Evolutionary conservation across 23 tunicate genomes (phyloP), one percentile per base, ranked within the genome.

Genomic region (Ciona savignyi): DNA sequence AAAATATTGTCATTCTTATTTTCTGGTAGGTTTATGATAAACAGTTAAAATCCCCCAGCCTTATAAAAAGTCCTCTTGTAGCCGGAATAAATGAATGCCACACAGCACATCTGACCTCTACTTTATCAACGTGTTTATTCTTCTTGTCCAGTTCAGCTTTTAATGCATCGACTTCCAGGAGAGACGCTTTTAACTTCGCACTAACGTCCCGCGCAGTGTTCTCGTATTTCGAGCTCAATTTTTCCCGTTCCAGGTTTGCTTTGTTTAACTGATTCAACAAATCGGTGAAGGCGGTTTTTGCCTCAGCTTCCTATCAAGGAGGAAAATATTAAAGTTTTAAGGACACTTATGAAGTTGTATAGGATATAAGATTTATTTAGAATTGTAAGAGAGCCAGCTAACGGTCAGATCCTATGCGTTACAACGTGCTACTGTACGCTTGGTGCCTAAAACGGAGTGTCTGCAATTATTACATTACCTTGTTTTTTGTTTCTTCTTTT

Each of bases 161-260:
- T 77, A 86, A 11, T 34, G 70, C 75, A 1, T 82, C 32, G 25
- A 87, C 60, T 81, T 87, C 86, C 4, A 62, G 70, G 21, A 32
- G 26, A 27, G 82, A 68, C 9, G 66, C 34, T 25, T 72, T 63
- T 6, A 81, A 30, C 33, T 81, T 87, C 26, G 60, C 34, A 23
- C 74, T 35, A 0, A 66, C 35, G 64, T 87, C 86, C 51, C 51
- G 62, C 72, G 77, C 63, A 4, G 61, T 32, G 25, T 62, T 22
- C 42, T 81, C 77, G 60, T 81, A 68, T 29, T 35, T 33, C 42
- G 56, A 25, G 33, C 62, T 26, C 27, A 29, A 34, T 26, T 63
- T 42, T 21, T 86, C 85, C 27, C 60, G 75, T 62, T 86, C 93
- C 1, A 64, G 74, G 23, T 60, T 66, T 6, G 72, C 70, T 22